Conservation (phyloP, 2,113 vertebrate genomes). For the Echinops telfairi region DNA sequence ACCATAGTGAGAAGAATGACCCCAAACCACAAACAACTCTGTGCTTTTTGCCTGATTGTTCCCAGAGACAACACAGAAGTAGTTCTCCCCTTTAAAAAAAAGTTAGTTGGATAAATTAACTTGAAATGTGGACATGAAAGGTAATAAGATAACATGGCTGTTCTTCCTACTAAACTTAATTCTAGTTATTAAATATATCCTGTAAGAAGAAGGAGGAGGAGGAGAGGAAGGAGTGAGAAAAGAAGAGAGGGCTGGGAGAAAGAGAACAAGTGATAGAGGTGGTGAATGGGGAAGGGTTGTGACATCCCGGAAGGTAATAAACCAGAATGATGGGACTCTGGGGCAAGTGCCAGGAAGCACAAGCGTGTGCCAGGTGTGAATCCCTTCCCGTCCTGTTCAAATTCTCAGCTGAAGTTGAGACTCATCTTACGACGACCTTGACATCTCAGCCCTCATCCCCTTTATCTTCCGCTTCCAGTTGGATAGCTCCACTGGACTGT, state of each 20-base stretch:
- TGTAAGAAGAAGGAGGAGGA: not conserved
- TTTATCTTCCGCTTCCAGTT: not conserved
- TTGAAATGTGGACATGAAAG: conserved; percentile 1
- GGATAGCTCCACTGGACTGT: not conserved
- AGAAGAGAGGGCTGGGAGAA: too few relatives aligned
- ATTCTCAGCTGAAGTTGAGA: not conserved
- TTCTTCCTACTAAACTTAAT: not conserved
- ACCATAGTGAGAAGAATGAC: not conserved
- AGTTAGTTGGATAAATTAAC: not conserved
- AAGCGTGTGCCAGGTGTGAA: not conserved
- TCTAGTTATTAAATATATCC: not conserved
- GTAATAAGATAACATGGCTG: not conserved
- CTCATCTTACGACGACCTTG: not conserved
- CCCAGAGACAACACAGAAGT: not conserved
- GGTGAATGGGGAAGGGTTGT: too few relatives aligned
- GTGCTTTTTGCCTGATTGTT: not conserved
- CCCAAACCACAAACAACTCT: not conserved
- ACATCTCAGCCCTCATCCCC: not conserved
- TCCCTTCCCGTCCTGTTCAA: not conserved
- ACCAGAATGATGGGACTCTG: not conserved
- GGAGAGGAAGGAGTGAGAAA: not conserved
- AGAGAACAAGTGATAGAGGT: not conserved
- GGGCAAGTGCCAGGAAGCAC: not conserved
- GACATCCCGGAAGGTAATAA: not conserved
- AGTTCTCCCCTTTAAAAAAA: not conserved